A percentile compares a stretch with the other conserved stretches of the same genome.
Evolutionary conservation across 1,140 invertebrate species (phyloP).

Genomic region (Drosophila arawakana): DNA sequence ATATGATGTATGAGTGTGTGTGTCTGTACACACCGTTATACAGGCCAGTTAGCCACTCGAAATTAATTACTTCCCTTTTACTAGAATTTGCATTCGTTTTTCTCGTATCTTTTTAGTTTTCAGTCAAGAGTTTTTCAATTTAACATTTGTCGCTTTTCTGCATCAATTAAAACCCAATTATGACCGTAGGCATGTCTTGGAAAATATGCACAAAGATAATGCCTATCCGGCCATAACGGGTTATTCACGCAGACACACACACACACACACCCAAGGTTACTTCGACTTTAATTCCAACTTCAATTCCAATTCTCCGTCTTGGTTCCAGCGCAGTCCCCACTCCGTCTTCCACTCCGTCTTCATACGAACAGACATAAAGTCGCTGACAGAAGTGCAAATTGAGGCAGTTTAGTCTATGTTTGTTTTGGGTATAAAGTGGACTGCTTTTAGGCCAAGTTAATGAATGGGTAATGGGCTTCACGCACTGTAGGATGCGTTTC

Average conservation of each 20-base stretch:
- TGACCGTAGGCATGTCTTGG: slow-evolving; percentile 61
- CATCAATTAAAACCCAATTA: slow-evolving; percentile 76
- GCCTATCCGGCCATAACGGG: slow-evolving; percentile 66
- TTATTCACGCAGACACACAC: slow-evolving; percentile 35
- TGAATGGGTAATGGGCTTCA: no score
- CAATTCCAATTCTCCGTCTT: slow-evolving; percentile 6
- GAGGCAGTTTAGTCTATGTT: no score
- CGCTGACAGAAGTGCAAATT: no score
- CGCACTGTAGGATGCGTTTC: no score
- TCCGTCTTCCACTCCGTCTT: slow-evolving; percentile 1
- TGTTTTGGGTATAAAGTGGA: no score
- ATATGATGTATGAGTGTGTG: slow-evolving; percentile 50
- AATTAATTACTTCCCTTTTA: slow-evolving; percentile 75
- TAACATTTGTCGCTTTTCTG: slow-evolving; percentile 38
- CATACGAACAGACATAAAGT: no score
- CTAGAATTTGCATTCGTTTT: slow-evolving; percentile 69
- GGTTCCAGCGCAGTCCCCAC: neutral
- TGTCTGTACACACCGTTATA: slow-evolving; percentile 3
- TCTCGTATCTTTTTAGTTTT: slow-evolving; percentile 16
- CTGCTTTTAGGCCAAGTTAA: no score
- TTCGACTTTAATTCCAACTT: slow-evolving; percentile 3
- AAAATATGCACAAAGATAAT: slow-evolving; percentile 61
- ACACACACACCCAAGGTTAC: slow-evolving; percentile 57
- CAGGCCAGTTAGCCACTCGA: slow-evolving; percentile 13
- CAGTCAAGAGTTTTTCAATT: slow-evolving; percentile 35